These are phyloP conservation scores for Brachionus asplanchnoidis DNA, from an alignment of 1,140 invertebrate genomes.

Conservation along the genomic window DNA sequence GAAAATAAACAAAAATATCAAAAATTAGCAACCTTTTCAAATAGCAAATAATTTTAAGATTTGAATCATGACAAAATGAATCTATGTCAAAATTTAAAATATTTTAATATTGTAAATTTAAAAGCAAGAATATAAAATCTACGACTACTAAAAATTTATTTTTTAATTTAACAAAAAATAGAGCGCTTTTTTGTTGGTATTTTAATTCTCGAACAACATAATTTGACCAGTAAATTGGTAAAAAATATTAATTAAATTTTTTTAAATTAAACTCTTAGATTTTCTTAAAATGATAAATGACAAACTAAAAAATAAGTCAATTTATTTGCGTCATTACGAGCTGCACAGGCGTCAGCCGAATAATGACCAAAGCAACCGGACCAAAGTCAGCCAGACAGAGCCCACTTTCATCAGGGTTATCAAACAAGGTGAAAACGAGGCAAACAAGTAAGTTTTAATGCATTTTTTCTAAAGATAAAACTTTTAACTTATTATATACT, in stretches of 20 bases:
- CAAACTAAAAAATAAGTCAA: neutral
- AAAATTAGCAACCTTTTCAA: neutral
- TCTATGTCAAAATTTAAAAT: neutral
- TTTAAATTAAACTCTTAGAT: neutral
- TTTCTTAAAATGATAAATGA: neutral
- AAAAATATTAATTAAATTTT: neutral
- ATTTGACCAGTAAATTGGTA: neutral
- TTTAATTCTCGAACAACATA: neutral
- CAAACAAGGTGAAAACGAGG: neutral
- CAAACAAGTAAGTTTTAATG: neutral
- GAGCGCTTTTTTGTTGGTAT: neutral
- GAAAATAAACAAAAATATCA: neutral
- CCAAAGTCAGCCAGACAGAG: neutral
- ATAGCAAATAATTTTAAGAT: neutral
- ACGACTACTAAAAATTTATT: neutral
- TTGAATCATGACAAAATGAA: neutral
- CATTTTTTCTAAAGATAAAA: neutral
- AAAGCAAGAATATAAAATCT: neutral
- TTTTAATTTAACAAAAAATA: neutral
- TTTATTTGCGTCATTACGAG: neutral
- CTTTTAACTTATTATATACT: neutral
- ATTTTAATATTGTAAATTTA: neutral
- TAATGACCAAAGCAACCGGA: neutral
- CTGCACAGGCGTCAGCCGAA: neutral
- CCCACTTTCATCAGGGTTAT: neutral